Evolutionary conservation across 2,888 invertebrate genomes (phyloP).

Genomic region (Amphiduros pacificus): DNA sequence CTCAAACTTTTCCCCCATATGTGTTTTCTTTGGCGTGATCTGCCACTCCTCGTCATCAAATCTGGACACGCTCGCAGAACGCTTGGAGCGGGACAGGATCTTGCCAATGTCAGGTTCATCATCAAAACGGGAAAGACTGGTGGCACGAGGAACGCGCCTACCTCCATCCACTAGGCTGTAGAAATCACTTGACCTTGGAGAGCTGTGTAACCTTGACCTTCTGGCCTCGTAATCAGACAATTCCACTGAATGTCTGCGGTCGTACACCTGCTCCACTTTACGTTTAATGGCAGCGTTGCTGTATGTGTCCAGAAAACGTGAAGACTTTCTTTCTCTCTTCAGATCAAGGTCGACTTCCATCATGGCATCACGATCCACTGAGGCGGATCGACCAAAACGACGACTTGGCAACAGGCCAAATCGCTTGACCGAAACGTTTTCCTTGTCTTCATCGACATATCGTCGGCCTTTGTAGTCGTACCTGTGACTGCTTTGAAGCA

Average conservation of each 20-base stretch:
- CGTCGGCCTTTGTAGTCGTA: background rate
- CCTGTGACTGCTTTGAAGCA: background rate
- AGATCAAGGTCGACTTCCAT: background rate
- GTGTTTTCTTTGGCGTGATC: background rate
- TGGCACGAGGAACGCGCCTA: background rate
- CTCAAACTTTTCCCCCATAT: background rate
- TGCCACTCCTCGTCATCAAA: background rate
- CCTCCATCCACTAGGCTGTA: background rate
- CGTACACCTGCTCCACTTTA: background rate
- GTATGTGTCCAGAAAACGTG: background rate
- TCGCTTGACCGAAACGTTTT: background rate
- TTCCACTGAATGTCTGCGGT: background rate
- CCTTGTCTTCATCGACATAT: background rate
- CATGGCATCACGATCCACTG: background rate
- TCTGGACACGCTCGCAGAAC: background rate
- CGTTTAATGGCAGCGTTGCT: background rate
- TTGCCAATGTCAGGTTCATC: no score
- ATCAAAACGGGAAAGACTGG: background rate
- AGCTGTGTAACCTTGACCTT: background rate
- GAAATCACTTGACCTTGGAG: background rate
- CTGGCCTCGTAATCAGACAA: background rate
- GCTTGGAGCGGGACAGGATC: background rate
- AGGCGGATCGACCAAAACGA: background rate
- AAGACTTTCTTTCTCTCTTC: background rate
- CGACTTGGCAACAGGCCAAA: background rate